Evolutionary conservation across 2,113 vertebrate species (phyloP), one percentile per base, ranked within the genome.

Genomic region (Zonotrichia leucophrys): DNA sequence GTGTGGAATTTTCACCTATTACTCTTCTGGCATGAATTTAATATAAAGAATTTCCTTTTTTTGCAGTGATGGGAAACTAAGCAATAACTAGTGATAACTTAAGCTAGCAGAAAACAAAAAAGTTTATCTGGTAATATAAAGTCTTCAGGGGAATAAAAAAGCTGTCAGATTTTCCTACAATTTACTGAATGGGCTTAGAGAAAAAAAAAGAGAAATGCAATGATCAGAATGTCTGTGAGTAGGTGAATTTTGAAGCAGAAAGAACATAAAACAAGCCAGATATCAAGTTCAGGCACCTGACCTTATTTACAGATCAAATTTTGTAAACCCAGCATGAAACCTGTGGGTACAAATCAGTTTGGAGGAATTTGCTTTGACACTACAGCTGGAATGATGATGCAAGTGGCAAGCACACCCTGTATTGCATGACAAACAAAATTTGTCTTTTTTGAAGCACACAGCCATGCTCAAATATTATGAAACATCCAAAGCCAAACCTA

Each of bases 271-370:
- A 50, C 8, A 39, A 33, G 4, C 12, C 50, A 91, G 28, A 50
- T 25, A 42, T 27, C 25, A 50, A 33, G 46, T 92, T 90, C 44
- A 60, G 77, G 79, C 39, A 74, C n/a, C 44, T 83, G 49, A 63
- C 47, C 59, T 83, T 49, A 85, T 85, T 94, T 91, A 87, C 24
- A 94, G 90, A 44, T 8, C 35, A 44, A 24, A 11, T 44, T 92
- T 94, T 95, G 70, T 87, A 28, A 73, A 64, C 15, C 24, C 85
- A 95, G 93, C 76, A 66, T 59, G 95, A 96, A 97, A 96, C 90
- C 91, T 35, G 37, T 75, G 41, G 52, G 64, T 55, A 84, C 39
- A 72, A 95, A 88, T 90, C n/a, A 59, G 28, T 96, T 90, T 35
- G 49, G 91, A 92, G 72, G 62, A 83, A 84, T 93, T 58, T 72